phyloP scores from a whole-genome alignment of 1,140 invertebrate species.

The Sycophaga agraensis region DNA sequence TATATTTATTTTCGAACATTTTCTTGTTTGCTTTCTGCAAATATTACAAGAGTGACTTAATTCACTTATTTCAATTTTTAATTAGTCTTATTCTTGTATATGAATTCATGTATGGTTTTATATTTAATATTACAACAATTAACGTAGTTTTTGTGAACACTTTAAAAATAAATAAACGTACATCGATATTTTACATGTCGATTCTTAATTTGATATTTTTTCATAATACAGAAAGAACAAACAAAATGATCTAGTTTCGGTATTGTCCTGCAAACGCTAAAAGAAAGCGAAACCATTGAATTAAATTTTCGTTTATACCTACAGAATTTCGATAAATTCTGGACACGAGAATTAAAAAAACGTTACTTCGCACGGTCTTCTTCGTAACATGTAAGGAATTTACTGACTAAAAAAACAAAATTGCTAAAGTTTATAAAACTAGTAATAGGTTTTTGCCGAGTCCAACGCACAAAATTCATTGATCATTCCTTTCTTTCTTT shows the following conservation, averaged over 20 bases:
- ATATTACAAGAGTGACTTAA: conserved; percentile 38
- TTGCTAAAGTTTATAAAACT: conserved; percentile 11
- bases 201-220: not conserved
- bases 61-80: conserved; percentile 10
- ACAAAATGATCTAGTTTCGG: not conserved
- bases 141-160: conserved; percentile 21
- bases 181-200: conserved; percentile 13
- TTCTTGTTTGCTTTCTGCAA: conserved; percentile 47
- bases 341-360: not conserved
- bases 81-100: not conserved
- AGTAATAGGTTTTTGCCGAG: conserved; percentile 8
- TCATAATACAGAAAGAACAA: conserved; percentile 4
- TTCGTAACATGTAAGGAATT: not conserved
- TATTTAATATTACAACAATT: conserved; percentile 16
- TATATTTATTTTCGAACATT: conserved; percentile 39
- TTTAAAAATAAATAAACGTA: conserved; percentile 21
- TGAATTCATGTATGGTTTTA: no score
- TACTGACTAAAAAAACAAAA: conserved; percentile 1
- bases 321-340: not conserved
- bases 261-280: not conserved
- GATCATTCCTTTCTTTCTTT: not conserved
- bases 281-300: not conserved
- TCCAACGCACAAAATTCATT: conserved; percentile 1
- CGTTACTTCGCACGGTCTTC: no score
- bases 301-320: not conserved